These are phyloP conservation scores for Agelastica alni DNA, from an alignment of 2,888 invertebrate species.

Conservation along the genomic window DNA sequence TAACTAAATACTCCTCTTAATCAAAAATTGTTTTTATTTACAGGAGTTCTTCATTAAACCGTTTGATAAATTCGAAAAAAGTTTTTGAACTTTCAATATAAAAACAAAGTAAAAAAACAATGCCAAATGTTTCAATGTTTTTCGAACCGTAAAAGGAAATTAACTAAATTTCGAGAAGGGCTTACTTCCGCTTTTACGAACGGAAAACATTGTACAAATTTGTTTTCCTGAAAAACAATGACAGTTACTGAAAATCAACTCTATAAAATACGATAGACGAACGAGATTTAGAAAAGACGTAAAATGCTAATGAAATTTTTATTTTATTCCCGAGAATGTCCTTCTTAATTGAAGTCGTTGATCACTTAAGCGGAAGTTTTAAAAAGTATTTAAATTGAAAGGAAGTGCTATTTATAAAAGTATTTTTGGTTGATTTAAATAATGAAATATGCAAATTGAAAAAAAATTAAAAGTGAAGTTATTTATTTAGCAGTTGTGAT, in stretches of 20 bases:
- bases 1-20: too few relatives aligned
- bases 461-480: slow-evolving; percentile 11
- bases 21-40: too few relatives aligned
- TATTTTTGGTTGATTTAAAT: slow-evolving; percentile 32
- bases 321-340: slow-evolving; percentile 32
- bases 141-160: slow-evolving; percentile 7
- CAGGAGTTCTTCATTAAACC: too few relatives aligned
- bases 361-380: slow-evolving; percentile 34
- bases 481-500: slow-evolving; percentile 12
- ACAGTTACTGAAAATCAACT: slow-evolving; percentile 1
- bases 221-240: slow-evolving; percentile 25
- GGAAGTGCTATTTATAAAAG: slow-evolving; percentile 28
- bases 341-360: slow-evolving; percentile 32
- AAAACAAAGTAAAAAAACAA: background rate
- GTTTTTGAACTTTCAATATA: too few relatives aligned
- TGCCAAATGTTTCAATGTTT: background rate
- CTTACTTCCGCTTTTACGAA: background rate
- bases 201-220: slow-evolving; percentile 23
- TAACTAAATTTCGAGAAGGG: slow-evolving; percentile 8
- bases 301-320: slow-evolving; percentile 34
- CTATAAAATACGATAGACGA: slow-evolving; percentile 16
- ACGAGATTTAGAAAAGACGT: slow-evolving; percentile 18
- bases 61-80: too few relatives aligned
- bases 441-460: slow-evolving; percentile 33
- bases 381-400: slow-evolving; percentile 33